Evolutionary conservation across 92 coral and sea anemone species (phyloP).

Genomic region (Blastomussa wellsi): DNA sequence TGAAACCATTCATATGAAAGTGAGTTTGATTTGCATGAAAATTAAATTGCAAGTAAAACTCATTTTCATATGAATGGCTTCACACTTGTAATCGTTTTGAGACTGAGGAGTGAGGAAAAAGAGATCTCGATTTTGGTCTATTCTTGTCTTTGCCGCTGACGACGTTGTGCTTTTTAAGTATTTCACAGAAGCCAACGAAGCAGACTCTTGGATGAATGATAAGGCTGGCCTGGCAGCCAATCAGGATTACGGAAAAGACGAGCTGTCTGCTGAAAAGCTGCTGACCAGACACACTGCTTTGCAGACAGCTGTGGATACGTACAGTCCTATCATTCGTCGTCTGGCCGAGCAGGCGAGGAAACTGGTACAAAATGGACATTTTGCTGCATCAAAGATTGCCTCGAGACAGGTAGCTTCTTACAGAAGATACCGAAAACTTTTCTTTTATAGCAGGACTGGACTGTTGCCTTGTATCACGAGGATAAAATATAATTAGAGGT

Average conservation of each 20-base stretch:
- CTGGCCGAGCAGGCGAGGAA: conserved; percentile 80
- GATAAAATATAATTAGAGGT: too few relatives aligned
- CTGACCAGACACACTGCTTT: conserved; percentile 84
- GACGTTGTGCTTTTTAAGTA: conserved; percentile 44
- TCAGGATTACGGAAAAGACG: conserved; percentile 96
- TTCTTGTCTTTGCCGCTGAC: neutral
- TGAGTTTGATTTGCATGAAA: too few relatives aligned
- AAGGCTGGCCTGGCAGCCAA: conserved; percentile 92
- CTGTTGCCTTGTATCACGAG: neutral
- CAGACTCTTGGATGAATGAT: conserved; percentile 98
- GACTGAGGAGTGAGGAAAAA: too few relatives aligned
- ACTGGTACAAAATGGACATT: conserved; percentile 69
- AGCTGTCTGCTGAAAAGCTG: conserved; percentile 78
- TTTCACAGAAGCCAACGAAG: conserved; percentile 95
- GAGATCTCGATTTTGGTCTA: too few relatives aligned
- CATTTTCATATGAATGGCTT: too few relatives aligned
- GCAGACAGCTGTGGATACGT: conserved; percentile 82
- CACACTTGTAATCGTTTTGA: too few relatives aligned
- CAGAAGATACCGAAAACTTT: neutral
- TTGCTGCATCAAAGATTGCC: conserved; percentile 64
- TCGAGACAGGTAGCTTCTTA: conserved; percentile 66
- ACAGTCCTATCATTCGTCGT: conserved; percentile 61
- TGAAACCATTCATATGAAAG: too few relatives aligned
- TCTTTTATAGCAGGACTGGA: neutral
- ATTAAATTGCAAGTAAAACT: too few relatives aligned